A percentile compares a stretch with the other conserved stretches of the same genome.
These are phyloP conservation scores for Xiphorhynchus erythropygius DNA, from an alignment of 2,797 vertebrate genomes.

Conservation along the genomic window DNA sequence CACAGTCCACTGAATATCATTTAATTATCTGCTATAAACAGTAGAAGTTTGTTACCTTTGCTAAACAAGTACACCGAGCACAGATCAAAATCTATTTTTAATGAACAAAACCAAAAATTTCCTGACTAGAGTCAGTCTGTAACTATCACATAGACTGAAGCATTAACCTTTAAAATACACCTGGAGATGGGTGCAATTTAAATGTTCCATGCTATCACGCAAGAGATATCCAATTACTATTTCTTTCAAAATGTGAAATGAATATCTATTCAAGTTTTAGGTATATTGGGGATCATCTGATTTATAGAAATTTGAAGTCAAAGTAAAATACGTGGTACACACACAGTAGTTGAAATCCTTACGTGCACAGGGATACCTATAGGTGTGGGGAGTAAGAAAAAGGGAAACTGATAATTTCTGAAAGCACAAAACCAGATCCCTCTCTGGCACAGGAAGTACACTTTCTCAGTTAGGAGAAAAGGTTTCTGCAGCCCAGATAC, in stretches of 20 bases:
- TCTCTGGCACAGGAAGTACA: neutral
- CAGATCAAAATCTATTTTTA: conserved; percentile 14
- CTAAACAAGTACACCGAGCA: neutral
- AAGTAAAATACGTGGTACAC: neutral
- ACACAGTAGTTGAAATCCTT: neutral
- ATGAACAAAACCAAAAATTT: neutral
- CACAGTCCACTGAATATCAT: conserved; percentile 24
- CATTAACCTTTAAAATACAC: neutral
- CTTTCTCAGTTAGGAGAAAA: neutral
- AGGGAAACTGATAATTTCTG: neutral
- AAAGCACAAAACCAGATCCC: neutral
- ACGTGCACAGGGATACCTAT: neutral
- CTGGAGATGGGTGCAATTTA: neutral
- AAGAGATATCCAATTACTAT: neutral
- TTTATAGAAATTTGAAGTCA: neutral
- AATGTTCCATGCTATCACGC: neutral
- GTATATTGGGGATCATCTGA: neutral
- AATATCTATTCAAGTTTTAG: neutral
- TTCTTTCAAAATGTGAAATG: neutral
- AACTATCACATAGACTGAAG: neutral
- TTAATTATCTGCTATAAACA: conserved; percentile 19
- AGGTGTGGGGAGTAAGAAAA: neutral
- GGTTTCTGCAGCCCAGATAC: neutral
- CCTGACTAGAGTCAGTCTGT: neutral
- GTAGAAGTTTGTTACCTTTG: neutral